phyloP scores from a whole-genome alignment of 2,797 vertebrate genomes.

The Ficedula albicollis region DNA sequence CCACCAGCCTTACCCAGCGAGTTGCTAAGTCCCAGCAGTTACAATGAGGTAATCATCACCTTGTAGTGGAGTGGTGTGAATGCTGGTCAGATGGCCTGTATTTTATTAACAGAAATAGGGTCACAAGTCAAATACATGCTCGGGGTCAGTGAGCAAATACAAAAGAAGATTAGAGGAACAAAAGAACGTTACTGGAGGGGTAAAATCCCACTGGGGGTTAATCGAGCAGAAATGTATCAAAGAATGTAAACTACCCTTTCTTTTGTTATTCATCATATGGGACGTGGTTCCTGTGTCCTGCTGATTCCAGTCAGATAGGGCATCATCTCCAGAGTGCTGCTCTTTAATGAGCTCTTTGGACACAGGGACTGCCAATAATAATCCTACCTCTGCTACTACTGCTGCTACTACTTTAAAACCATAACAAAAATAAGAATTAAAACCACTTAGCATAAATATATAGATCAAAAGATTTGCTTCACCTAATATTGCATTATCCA shows the following conservation, averaged over 20 bases:
- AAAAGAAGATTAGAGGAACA: constrained; percentile 80
- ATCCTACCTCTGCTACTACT: background rate
- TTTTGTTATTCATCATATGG: constrained; percentile 61
- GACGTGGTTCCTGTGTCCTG: constrained; percentile 28
- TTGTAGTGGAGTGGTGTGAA: constrained; percentile 65
- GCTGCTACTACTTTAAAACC: background rate
- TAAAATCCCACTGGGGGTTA: constrained; percentile 67
- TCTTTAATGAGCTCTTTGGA: background rate
- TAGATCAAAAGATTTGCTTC: background rate
- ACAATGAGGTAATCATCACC: constrained; percentile 70
- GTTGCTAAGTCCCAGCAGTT: background rate
- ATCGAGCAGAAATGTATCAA: constrained; percentile 66
- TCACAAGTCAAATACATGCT: constrained; percentile 84
- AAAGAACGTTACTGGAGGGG: constrained; percentile 75
- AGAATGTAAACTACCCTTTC: constrained; percentile 57
- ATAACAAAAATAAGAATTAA: background rate
- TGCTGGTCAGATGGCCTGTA: constrained; percentile 75
- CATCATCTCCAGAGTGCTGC: constrained; percentile 2
- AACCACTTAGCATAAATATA: background rate
- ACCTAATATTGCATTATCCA: background rate
- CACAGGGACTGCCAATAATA: background rate
- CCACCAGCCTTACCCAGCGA: constrained; percentile 6
- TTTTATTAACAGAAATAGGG: constrained; percentile 79
- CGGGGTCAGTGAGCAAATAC: constrained; percentile 81
- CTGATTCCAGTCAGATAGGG: constrained; percentile 37